phyloP scores from a whole-genome alignment of 2,888 invertebrate species.

The Epinotia bilunana region DNA sequence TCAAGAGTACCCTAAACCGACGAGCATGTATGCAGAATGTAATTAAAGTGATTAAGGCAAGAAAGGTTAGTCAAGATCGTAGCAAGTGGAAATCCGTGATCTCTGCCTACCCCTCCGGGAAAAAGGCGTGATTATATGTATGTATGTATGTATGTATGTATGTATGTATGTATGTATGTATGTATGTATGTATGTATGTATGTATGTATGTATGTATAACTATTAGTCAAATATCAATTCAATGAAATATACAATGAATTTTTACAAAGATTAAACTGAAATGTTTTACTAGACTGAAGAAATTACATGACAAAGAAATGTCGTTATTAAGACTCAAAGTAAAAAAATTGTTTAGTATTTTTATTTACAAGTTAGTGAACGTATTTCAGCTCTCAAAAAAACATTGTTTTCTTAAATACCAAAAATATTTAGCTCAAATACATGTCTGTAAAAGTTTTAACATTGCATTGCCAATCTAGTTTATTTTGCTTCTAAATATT shows the following conservation, averaged over 20 bases:
- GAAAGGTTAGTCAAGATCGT: too few relatives aligned
- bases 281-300: background rate
- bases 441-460: background rate
- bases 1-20: too few relatives aligned
- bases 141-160: too few relatives aligned
- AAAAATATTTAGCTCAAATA: background rate
- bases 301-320: background rate
- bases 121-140: too few relatives aligned
- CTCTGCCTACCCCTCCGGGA: too few relatives aligned
- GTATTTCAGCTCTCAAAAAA: background rate
- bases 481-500: background rate
- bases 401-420: background rate
- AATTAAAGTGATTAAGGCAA: too few relatives aligned
- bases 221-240: background rate
- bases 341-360: background rate
- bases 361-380: slow-evolving; percentile 13
- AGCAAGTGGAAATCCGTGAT: too few relatives aligned
- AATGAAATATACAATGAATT: background rate
- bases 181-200: too few relatives aligned
- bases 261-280: background rate
- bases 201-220: too few relatives aligned
- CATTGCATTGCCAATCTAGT: background rate
- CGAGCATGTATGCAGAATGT: too few relatives aligned
- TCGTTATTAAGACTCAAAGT: background rate
- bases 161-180: too few relatives aligned